Conservation (phyloP, 2,888 invertebrate species). For the Meghimatium bilineatum region DNA sequence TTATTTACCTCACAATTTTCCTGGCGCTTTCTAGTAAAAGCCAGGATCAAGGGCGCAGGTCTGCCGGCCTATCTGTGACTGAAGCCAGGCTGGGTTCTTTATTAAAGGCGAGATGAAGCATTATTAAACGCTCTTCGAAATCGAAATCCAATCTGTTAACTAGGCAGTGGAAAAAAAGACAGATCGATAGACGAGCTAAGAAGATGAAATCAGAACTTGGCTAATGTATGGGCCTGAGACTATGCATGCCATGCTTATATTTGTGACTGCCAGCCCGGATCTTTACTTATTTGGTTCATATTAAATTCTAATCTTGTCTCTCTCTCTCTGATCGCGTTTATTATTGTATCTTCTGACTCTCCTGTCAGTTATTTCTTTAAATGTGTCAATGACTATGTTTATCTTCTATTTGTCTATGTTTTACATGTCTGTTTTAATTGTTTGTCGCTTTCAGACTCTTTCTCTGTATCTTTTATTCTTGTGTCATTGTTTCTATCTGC, state of each 20-base stretch:
- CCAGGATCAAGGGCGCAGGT: slow-evolving; percentile 10
- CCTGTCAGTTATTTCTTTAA: too few species aligned
- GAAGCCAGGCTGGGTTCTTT: background rate
- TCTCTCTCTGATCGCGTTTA: too few species aligned
- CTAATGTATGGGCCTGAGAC: background rate
- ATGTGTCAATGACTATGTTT: too few species aligned
- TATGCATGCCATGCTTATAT: background rate
- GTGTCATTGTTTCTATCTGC: too few species aligned
- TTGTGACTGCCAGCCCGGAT: too few species aligned
- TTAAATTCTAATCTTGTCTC: too few species aligned
- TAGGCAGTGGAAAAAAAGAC: slow-evolving; percentile 4
- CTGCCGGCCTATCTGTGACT: slow-evolving; percentile 2
- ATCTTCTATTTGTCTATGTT: too few species aligned
- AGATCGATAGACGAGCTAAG: slow-evolving; percentile 1
- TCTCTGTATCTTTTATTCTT: too few species aligned
- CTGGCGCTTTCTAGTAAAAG: background rate
- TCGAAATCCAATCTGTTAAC: slow-evolving; percentile 44
- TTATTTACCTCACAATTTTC: slow-evolving; percentile 4
- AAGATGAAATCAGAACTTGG: background rate
- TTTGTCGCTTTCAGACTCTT: too few species aligned
- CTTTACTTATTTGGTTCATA: too few species aligned
- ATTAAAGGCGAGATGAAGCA: slow-evolving; percentile 21
- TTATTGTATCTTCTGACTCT: too few species aligned
- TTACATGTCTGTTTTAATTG: too few species aligned
- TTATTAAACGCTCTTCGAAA: slow-evolving; percentile 40